Percentiles rank a stretch among this genome's conserved stretches.
phyloP scores from a whole-genome alignment of 2,888 invertebrate genomes.

The Pollenia amentaria region DNA sequence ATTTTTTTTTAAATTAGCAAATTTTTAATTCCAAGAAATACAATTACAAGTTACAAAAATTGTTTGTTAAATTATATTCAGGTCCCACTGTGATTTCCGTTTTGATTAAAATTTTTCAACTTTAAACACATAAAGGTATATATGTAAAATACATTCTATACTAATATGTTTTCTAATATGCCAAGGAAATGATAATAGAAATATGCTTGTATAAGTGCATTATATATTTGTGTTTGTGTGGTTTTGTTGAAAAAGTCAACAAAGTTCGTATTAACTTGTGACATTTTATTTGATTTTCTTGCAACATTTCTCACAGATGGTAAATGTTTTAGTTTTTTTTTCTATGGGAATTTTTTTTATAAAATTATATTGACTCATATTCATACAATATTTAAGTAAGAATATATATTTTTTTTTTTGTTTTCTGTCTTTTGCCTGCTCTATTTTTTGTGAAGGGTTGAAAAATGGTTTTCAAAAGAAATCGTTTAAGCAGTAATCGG shows the following conservation, averaged over 20 bases:
- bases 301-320: conserved; percentile 10
- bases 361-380: conserved; percentile 3
- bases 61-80: too few species aligned
- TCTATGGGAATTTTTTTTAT: conserved; percentile 9
- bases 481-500: too few species aligned
- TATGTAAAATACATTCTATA: neutral
- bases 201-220: conserved; percentile 4
- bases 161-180: neutral
- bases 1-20: too few species aligned
- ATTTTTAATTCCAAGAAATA: too few species aligned
- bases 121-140: too few species aligned
- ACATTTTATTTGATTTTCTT: conserved; percentile 55
- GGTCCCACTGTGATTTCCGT: too few species aligned
- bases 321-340: conserved; percentile 13
- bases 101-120: too few species aligned
- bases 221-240: neutral
- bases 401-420: neutral
- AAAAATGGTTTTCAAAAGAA: neutral
- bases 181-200: neutral
- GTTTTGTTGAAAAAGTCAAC: conserved; percentile 19
- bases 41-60: too few species aligned
- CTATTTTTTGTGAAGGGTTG: neutral
- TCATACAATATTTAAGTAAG: conserved; percentile 35
- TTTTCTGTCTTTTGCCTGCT: neutral
- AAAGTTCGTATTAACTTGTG: conserved; percentile 45